Conservation (phyloP, 2,113 vertebrate genomes). For the Prietella phreatophila region DNA sequence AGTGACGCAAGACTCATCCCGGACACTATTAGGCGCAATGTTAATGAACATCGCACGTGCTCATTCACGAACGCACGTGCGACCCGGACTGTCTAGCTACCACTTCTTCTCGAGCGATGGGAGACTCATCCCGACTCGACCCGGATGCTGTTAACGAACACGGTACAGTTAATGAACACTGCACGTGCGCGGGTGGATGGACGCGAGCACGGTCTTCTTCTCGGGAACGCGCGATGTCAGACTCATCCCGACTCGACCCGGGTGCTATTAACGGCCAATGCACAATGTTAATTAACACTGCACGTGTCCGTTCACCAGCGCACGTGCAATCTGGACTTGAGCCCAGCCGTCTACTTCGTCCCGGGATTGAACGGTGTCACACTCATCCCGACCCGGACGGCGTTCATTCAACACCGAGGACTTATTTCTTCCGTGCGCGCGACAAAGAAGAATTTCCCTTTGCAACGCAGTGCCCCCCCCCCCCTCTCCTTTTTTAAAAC, state of each 20-base stretch:
- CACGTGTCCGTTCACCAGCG: background rate
- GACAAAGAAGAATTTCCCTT: constrained; percentile 11
- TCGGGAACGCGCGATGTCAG: too few relatives aligned
- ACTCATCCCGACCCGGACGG: background rate
- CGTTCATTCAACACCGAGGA: background rate
- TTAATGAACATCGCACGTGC: too few relatives aligned
- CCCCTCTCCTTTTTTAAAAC: too few relatives aligned
- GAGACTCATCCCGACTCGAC: too few relatives aligned
- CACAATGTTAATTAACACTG: background rate
- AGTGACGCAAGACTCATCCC: too few relatives aligned
- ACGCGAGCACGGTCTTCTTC: too few relatives aligned
- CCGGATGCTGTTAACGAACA: background rate
- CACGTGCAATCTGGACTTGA: background rate
- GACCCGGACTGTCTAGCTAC: too few relatives aligned
- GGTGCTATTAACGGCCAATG: background rate
- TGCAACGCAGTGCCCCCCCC: background rate
- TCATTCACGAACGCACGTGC: too few relatives aligned
- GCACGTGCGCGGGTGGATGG: too few relatives aligned
- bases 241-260: background rate
- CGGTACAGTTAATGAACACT: background rate
- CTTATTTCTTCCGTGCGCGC: background rate
- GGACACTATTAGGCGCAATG: too few relatives aligned
- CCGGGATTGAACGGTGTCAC: background rate
- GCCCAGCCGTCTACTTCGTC: too few relatives aligned
- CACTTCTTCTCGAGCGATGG: too few relatives aligned